These are phyloP conservation scores for Peromyscus leucopus DNA, from an alignment of 2,113 vertebrate species.

Conservation along the genomic window DNA sequence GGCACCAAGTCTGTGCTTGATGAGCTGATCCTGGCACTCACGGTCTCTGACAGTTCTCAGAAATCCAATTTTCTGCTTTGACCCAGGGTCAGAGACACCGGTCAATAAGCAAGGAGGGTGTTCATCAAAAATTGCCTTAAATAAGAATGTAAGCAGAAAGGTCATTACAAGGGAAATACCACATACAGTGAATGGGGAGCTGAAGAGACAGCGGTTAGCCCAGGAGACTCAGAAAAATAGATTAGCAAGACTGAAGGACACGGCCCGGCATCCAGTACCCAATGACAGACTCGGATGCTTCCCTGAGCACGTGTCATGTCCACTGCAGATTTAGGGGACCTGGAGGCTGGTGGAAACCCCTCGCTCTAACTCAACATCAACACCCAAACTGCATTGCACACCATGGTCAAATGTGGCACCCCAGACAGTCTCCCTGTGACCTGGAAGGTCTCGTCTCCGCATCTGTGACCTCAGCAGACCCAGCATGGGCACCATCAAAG, in stretches of 20 bases:
- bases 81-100: slow-evolving; percentile 58
- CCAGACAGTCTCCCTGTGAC: slow-evolving; percentile 3
- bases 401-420: background rate
- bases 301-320: no score
- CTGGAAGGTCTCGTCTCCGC: background rate
- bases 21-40: background rate
- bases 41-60: slow-evolving; percentile 63
- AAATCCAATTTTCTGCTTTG: slow-evolving; percentile 70
- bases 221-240: slow-evolving; percentile 66
- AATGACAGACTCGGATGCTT: background rate
- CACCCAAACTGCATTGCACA: background rate
- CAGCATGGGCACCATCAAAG: background rate
- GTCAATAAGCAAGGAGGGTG: slow-evolving; percentile 50
- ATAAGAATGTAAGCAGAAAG: slow-evolving; percentile 55
- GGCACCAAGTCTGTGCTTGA: background rate
- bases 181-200: slow-evolving; percentile 49
- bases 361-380: background rate
- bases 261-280: background rate
- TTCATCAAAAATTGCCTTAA: slow-evolving; percentile 71
- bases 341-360: background rate
- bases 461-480: background rate
- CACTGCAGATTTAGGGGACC: background rate
- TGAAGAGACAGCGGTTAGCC: slow-evolving; percentile 57
- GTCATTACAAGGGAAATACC: slow-evolving; percentile 50
- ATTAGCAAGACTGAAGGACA: slow-evolving; percentile 63